phyloP scores from a whole-genome alignment of 1,140 invertebrate genomes.

The Ips typographus region DNA sequence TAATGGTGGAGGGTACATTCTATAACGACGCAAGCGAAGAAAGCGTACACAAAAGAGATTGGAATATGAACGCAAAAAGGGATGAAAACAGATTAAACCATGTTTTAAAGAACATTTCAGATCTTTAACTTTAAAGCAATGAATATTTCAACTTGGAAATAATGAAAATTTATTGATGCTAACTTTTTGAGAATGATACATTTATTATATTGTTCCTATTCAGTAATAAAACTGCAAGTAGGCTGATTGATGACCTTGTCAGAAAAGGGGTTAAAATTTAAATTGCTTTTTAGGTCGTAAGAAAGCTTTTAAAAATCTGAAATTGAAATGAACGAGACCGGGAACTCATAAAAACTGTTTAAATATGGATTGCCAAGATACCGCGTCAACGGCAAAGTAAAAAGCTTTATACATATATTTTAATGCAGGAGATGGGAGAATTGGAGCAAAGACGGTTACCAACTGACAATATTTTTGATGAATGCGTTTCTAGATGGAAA shows the following conservation, averaged over 20 bases:
- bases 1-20: slow-evolving; percentile 2
- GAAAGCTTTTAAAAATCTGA: slow-evolving; percentile 10
- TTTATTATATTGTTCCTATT: too few relatives aligned
- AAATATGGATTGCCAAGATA: slow-evolving; percentile 2
- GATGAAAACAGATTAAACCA: too few relatives aligned
- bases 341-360: slow-evolving; percentile 2
- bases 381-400: too few relatives aligned
- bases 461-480: too few relatives aligned
- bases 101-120: too few relatives aligned
- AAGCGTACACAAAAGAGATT: not conserved
- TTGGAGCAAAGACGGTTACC: not conserved
- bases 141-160: too few relatives aligned
- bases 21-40: not conserved
- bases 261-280: slow-evolving; percentile 1
- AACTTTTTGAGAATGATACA: too few relatives aligned
- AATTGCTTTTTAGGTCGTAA: not conserved
- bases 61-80: too few relatives aligned
- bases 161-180: too few relatives aligned
- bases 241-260: not conserved
- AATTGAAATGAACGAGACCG: slow-evolving; percentile 5
- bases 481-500: too few relatives aligned
- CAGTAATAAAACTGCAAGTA: not conserved
- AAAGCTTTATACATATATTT: not conserved
- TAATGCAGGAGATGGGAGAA: not conserved
- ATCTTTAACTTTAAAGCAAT: too few relatives aligned